Percentiles rank a stretch among this genome's conserved stretches.
phyloP scores from a whole-genome alignment of 2,797 vertebrate genomes.

The Oryzias dopingdopingensis region DNA sequence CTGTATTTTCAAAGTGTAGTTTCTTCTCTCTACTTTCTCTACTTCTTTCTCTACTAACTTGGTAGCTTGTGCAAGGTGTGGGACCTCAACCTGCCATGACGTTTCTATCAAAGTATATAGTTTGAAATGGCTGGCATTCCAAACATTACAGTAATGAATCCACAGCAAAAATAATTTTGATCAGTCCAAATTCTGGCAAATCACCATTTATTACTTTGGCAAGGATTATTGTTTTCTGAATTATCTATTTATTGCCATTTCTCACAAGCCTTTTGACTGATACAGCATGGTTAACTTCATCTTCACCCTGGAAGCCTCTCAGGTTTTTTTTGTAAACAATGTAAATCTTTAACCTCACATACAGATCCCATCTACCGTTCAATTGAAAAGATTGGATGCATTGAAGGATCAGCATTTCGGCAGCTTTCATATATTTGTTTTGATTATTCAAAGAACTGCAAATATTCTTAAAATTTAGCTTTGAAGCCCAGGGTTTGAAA shows the following conservation, averaged over 20 bases:
- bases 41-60: slow-evolving; percentile 24
- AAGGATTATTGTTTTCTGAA: slow-evolving; percentile 30
- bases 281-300: slow-evolving; percentile 24
- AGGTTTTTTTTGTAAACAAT: slow-evolving; percentile 21
- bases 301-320: slow-evolving; percentile 17
- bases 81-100: slow-evolving; percentile 25
- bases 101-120: slow-evolving; percentile 3
- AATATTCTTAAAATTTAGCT: slow-evolving; percentile 32
- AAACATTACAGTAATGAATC: slow-evolving; percentile 32
- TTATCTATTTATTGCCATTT: slow-evolving; percentile 39
- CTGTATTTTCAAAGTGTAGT: background rate
- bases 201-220: slow-evolving; percentile 25
- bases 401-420: slow-evolving; percentile 22
- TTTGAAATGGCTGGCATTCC: slow-evolving; percentile 33
- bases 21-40: too few relatives aligned
- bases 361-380: slow-evolving; percentile 34
- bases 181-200: slow-evolving; percentile 38
- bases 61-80: slow-evolving; percentile 32
- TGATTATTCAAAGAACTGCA: slow-evolving; percentile 30
- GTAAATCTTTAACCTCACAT: slow-evolving; percentile 26
- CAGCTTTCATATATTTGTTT: slow-evolving; percentile 35
- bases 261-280: slow-evolving; percentile 36
- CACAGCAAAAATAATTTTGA: slow-evolving; percentile 24
- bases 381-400: slow-evolving; percentile 19
- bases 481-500: slow-evolving; percentile 28